phyloP scores from a whole-genome alignment of 2,888 invertebrate genomes.

The Brenthis daphne region DNA sequence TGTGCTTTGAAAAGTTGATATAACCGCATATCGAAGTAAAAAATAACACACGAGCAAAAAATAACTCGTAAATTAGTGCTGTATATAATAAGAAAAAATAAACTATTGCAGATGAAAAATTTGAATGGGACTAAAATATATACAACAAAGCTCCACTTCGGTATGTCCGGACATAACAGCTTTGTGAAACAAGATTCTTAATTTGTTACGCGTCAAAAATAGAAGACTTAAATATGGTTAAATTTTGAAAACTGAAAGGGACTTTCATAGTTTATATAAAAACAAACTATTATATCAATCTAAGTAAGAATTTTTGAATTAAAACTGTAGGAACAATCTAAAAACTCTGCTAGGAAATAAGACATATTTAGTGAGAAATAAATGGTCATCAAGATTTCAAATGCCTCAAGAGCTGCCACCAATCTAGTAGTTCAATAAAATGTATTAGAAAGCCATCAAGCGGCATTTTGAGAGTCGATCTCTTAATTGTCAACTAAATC shows the following conservation, averaged over 20 bases:
- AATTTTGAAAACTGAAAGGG: slow-evolving; percentile 13
- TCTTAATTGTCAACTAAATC: slow-evolving; percentile 34
- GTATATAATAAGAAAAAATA: slow-evolving; percentile 4
- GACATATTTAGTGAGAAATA: no score
- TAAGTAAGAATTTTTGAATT: no score
- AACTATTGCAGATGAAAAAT: slow-evolving; percentile 12
- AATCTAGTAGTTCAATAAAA: slow-evolving; percentile 7
- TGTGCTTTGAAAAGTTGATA: not conserved
- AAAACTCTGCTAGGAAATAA: no score
- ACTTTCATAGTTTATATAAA: not conserved
- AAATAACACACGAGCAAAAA: not conserved
- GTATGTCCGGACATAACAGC: slow-evolving; percentile 36
- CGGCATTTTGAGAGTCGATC: slow-evolving; percentile 25
- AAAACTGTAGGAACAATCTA: no score
- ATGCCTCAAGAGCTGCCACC: not conserved
- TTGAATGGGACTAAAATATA: slow-evolving; percentile 21
- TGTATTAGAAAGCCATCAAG: slow-evolving; percentile 12
- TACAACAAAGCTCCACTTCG: slow-evolving; percentile 28
- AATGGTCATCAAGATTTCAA: not conserved
- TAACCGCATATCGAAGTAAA: not conserved
- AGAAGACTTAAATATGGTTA: slow-evolving; percentile 6
- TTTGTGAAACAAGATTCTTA: slow-evolving; percentile 35
- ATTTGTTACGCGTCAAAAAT: slow-evolving; percentile 36
- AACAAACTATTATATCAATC: not conserved
- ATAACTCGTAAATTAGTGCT: not conserved